Percentiles rank a stretch among this genome's conserved stretches.
phyloP scores from a whole-genome alignment of 2,888 invertebrate species.

The Eristalis intricaria region DNA sequence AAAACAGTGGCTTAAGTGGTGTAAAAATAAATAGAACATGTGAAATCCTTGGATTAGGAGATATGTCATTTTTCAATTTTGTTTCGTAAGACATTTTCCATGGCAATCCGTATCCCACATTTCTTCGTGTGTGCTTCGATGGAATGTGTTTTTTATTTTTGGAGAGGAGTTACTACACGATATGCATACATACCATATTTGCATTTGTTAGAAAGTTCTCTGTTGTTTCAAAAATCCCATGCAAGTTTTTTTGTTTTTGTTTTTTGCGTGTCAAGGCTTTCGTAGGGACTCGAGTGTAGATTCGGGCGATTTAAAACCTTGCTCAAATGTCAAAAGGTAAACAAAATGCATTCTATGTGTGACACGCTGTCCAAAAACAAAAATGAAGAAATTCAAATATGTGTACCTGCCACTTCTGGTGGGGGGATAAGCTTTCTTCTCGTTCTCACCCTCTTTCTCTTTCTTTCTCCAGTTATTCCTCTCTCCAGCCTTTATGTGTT shows the following conservation, averaged over 20 bases:
- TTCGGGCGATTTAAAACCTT: constrained; percentile 8
- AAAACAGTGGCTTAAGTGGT: not conserved
- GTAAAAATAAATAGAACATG: constrained; percentile 2
- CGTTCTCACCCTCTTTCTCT: constrained; percentile 22
- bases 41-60: not conserved
- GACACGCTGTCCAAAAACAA: not conserved
- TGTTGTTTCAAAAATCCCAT: not conserved
- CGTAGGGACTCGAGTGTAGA: not conserved
- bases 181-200: constrained; percentile 11
- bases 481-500: not conserved
- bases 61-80: not conserved
- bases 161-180: too few species aligned
- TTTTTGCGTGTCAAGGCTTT: constrained; percentile 17
- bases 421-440: not conserved
- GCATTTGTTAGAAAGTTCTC: constrained; percentile 19
- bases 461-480: constrained; percentile 1
- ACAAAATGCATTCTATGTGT: constrained; percentile 26
- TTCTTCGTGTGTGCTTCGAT: not conserved
- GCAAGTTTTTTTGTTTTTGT: not conserved
- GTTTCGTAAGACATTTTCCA: not conserved
- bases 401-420: constrained; percentile 24
- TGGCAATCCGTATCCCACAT: not conserved
- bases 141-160: not conserved
- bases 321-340: constrained; percentile 65
- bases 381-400: not conserved